Evolutionary conservation across 1,140 invertebrate species (phyloP).

Genomic region (Lasioglossum albipes): DNA sequence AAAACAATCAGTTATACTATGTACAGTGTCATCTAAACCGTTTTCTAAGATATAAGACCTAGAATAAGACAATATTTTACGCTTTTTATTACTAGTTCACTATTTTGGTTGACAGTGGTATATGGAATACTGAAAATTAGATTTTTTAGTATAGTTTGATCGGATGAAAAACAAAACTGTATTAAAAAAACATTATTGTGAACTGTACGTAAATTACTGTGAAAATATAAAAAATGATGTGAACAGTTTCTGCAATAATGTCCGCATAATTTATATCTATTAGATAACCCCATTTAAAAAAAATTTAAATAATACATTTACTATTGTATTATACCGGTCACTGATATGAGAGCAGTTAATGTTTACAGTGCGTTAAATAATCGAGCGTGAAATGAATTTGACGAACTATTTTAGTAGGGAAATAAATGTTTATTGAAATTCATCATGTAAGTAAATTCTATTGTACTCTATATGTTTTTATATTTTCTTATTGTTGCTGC

Average conservation of each 20-base stretch:
- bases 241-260: constrained; percentile 11
- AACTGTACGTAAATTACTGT: neutral
- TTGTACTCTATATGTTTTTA: neutral
- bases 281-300: constrained; percentile 24
- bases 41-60: constrained; percentile 15
- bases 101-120: constrained; percentile 40
- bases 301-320: constrained; percentile 28
- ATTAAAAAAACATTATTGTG: neutral
- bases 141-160: neutral
- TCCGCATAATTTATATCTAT: constrained; percentile 38
- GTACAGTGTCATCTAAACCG: constrained; percentile 13
- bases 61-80: constrained; percentile 13
- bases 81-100: constrained; percentile 31
- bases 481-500: neutral
- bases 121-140: constrained; percentile 23
- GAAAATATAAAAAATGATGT: neutral
- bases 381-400: constrained; percentile 14
- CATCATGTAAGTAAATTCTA: constrained; percentile 32
- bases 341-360: neutral
- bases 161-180: neutral
- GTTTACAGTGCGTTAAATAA: constrained; percentile 15
- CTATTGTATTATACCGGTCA: neutral
- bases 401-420: constrained; percentile 2
- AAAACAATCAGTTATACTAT: constrained; percentile 1
- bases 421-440: constrained; percentile 30